Conservation (phyloP, 2,113 vertebrate species). For the Serilophus lunatus region DNA sequence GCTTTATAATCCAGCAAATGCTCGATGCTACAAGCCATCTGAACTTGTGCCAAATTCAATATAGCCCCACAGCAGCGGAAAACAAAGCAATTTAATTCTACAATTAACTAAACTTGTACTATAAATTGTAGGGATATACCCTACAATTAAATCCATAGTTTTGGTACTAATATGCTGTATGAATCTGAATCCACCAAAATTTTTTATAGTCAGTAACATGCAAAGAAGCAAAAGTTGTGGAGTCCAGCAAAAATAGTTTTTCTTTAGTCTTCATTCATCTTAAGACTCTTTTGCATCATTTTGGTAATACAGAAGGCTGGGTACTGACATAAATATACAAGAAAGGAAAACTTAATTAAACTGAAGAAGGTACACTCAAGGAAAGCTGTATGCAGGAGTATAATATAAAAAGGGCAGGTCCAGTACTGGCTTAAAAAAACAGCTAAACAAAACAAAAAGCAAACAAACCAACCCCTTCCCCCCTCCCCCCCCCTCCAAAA, state of each 20-base stretch:
- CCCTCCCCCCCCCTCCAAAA: too few species aligned
- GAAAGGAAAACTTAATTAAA: not conserved
- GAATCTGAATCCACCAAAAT: not conserved
- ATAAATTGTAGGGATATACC: not conserved
- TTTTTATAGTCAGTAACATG: not conserved
- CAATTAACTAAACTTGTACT: not conserved
- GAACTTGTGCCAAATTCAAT: slow-evolving; percentile 29
- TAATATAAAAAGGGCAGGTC: not conserved
- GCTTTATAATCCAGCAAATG: slow-evolving; percentile 35
- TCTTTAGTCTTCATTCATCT: not conserved
- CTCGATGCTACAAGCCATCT: not conserved
- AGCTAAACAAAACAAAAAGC: not conserved
- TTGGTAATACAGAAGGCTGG: not conserved
- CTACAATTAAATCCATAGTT: not conserved
- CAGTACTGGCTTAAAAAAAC: not conserved
- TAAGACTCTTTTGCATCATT: not conserved
- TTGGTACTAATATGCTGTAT: not conserved
- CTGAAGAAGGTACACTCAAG: not conserved
- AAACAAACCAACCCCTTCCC: not conserved
- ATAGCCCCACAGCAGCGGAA: slow-evolving; percentile 20
- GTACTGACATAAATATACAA: not conserved
- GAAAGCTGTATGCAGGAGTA: not conserved
- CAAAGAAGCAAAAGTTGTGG: not conserved
- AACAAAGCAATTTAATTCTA: not conserved
- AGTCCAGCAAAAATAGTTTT: not conserved